Conservation (phyloP, 2,113 vertebrate species). For the Elaphurus davidianus region DNA sequence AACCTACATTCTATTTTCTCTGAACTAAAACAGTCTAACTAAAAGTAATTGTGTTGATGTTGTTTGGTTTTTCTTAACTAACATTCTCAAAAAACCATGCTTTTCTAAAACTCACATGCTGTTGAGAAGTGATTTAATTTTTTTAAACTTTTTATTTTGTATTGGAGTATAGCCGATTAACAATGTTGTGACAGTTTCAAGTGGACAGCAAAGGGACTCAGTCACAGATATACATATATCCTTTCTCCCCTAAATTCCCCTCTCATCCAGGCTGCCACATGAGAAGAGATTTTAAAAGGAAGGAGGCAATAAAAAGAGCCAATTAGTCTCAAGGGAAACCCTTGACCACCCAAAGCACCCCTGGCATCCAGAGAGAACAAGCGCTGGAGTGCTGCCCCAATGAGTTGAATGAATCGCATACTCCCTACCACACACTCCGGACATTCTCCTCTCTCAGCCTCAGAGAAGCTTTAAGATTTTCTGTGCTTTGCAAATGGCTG, state of each 20-base stretch:
- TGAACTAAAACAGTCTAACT: not conserved
- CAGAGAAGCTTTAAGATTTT: not conserved
- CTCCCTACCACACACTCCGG: not conserved
- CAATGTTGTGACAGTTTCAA: not conserved
- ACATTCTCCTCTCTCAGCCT: not conserved
- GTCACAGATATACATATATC: not conserved
- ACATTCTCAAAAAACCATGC: not conserved
- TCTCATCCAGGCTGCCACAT: not conserved
- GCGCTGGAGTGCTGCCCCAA: accelerated
- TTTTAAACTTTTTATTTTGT: not conserved
- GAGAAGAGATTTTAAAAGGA: not conserved
- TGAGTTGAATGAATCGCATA: accelerated
- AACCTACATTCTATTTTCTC: not conserved
- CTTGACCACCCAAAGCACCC: not conserved
- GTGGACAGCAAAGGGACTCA: not conserved
- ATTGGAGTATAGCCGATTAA: not conserved
- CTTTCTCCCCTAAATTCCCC: not conserved
- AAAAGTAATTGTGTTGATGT: not conserved
- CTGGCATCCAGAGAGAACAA: too few relatives aligned
- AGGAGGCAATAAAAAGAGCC: not conserved
- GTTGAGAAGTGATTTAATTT: not conserved
- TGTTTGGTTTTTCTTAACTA: not conserved
- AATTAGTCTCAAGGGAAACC: not conserved
- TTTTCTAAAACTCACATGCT: not conserved
- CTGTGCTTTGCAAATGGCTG: not conserved